These are phyloP conservation scores for Microtus obscurus DNA, from an alignment of 2,797 vertebrate genomes.

Conservation along the genomic window DNA sequence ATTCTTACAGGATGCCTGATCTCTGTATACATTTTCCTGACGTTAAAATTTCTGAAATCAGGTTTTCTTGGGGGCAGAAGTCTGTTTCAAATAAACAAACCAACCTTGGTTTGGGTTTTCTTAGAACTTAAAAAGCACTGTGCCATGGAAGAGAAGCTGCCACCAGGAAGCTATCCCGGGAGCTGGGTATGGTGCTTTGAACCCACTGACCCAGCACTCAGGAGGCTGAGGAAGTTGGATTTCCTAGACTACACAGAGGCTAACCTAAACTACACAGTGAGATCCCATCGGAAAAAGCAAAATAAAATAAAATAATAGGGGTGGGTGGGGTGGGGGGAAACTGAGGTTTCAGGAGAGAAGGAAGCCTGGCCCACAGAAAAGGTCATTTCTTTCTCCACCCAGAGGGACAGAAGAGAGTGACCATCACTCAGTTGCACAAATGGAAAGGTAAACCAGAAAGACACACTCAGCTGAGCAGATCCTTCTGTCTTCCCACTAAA, in stretches of 20 bases:
- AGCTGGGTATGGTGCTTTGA: background rate
- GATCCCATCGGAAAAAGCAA: background rate
- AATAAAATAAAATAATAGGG: background rate
- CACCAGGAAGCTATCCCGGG: background rate
- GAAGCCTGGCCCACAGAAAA: conserved; percentile 58
- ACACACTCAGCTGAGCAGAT: conserved; percentile 72
- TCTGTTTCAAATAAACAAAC: background rate
- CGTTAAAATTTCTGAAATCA: conserved; percentile 23
- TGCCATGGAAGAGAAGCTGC: conserved; percentile 71
- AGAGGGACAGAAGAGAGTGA: conserved; percentile 79
- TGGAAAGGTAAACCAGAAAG: conserved; percentile 76
- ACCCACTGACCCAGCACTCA: background rate
- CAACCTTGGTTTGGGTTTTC: conserved; percentile 59
- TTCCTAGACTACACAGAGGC: background rate
- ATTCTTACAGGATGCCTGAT: background rate
- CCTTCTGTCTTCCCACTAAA: conserved; percentile 81
- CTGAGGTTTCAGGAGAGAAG: conserved; percentile 75
- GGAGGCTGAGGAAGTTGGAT: background rate
- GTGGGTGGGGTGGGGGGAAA: conserved; percentile 16
- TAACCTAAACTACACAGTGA: background rate
- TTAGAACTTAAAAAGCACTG: conserved; percentile 79
- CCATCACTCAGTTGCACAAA: conserved; percentile 83
- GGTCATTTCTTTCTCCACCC: conserved; percentile 30
- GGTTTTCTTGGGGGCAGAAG: background rate
- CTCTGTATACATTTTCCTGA: background rate